These are phyloP conservation scores for Carcinoscorpius rotundicauda DNA, from an alignment of 1,140 invertebrate genomes.

Conservation along the genomic window DNA sequence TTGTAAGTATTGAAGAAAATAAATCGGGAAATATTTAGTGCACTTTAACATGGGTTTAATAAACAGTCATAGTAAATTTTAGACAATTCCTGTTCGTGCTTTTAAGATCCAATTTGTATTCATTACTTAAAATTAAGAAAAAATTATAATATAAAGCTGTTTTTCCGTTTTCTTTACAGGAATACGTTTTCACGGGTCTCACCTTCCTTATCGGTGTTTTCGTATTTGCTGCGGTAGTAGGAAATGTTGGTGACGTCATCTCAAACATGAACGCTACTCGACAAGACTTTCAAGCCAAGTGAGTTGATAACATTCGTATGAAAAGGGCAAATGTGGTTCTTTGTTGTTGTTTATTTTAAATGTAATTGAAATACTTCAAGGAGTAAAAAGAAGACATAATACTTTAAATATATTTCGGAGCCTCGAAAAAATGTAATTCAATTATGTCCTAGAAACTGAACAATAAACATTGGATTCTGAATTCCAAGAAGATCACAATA, in stretches of 20 bases:
- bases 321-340: too few species aligned
- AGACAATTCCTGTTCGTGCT: too few species aligned
- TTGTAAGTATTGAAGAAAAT: too few species aligned
- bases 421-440: neutral
- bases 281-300: constrained; percentile 21
- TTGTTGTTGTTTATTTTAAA: too few species aligned
- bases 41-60: too few species aligned
- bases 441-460: neutral
- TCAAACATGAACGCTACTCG: constrained; percentile 19
- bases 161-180: constrained; percentile 7
- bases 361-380: too few species aligned
- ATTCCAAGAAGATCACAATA: neutral
- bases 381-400: too few species aligned
- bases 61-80: too few species aligned
- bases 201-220: constrained; percentile 20
- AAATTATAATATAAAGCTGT: neutral
- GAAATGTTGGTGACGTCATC: constrained; percentile 21
- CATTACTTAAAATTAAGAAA: neutral
- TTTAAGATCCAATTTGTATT: neutral
- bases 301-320: neutral
- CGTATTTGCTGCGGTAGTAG: constrained; percentile 20
- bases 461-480: neutral
- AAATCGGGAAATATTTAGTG: too few species aligned
- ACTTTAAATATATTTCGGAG: too few species aligned
- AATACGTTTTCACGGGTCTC: constrained; percentile 19